Evolutionary conservation across 2,113 vertebrate genomes (phyloP), one percentile per base, ranked within the genome.

Genomic region (Rhabdomys dilectus): DNA sequence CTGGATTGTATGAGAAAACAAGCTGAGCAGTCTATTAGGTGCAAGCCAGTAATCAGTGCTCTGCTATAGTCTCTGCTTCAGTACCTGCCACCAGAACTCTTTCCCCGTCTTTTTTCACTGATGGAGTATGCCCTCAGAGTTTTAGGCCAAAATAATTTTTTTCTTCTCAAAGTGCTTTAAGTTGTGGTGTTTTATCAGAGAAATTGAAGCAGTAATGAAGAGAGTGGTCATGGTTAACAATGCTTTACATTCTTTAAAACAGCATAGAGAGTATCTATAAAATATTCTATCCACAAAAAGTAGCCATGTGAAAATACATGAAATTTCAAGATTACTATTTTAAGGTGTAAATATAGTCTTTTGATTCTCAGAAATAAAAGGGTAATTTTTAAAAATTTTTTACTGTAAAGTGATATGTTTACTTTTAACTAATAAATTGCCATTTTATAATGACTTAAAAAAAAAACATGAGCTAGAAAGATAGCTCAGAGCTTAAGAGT

Each of bases 311-410:
- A 56, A 39, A 9, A 94, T 16, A 87, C 10, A 22, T 8, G 39
- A 68, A 34, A 75, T 88, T 78, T 89, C 29, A 88, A 92, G 82
- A 56, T 56, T 80, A 5, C 42, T 82, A 86, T 21, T 94, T 73
- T 93, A 1, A 5, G 5, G 15, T 77, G 80, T 64, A 51, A 93
- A 77, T 90, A 60, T 42, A 91, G 94, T 48, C 13, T n/a, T 78
- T 19, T 85, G 26, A 3, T 76, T 4, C 6, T 88, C 31, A 81
- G 34, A 13, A 86, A 90, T 10, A 78, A 81, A 3, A 64, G 19
- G 16, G 16, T 34, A 15, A 34, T 34, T 13, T 66, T 34, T n/a
- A n/a, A 88, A 85, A 80, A 7, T 62, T 3, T 94, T 91, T 62
- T 66, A 48, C 12, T 91, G 22, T 26, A 2, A 90, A 62, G 4